Base-by-base conservation (phyloP, 1,140 invertebrate species). In the Yoshiicerus persimilis region DNA sequence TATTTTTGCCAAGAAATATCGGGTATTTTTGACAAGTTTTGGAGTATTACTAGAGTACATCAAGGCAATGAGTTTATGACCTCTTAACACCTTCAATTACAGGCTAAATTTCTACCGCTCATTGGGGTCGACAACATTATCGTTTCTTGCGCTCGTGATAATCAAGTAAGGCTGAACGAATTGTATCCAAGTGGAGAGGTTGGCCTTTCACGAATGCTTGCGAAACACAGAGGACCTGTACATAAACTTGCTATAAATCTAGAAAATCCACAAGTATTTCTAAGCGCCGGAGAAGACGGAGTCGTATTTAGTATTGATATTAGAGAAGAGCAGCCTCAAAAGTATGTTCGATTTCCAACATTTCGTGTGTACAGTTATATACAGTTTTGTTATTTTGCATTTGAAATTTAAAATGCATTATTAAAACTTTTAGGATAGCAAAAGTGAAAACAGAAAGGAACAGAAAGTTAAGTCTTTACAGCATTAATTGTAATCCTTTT, bases 221-320 rank as follows among this genome's bases (percentile, higher is more conserved):
- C 95, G 23, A 93, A 94, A 27, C 97, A 98, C 92, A 92, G 93
- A 84, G 95, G 95, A 87, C 94, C 96, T 38, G 96, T 95, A 84
- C 96, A 97, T 92, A 97, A 97, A 94, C 92, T 98, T 89, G 94
- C 96, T 87, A 93, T 96, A 86, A 94, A 95, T 90, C 92, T 94
- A 23, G 95, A 96, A 87, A 95, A 95, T 87, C 96, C 96, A 11
- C 95, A 97, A 91, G 93, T 96, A 23, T 93, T 99, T 85, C 93
- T 98, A 11, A 97, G 96, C 90, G 97, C 95, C 91, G 97, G 97
- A 10, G 97, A 98, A 93, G 98, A 99, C 94, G 96, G 95, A 0
- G 92, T 95, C 64, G 95, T 98, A 4, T 94, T 96, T 90, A 95
- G 95, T 89, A 95, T 97, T 89, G 98, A 99, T 94, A 93, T 98